Evolutionary conservation across 2,113 vertebrate genomes (phyloP).

Genomic region (Fulica atra): DNA sequence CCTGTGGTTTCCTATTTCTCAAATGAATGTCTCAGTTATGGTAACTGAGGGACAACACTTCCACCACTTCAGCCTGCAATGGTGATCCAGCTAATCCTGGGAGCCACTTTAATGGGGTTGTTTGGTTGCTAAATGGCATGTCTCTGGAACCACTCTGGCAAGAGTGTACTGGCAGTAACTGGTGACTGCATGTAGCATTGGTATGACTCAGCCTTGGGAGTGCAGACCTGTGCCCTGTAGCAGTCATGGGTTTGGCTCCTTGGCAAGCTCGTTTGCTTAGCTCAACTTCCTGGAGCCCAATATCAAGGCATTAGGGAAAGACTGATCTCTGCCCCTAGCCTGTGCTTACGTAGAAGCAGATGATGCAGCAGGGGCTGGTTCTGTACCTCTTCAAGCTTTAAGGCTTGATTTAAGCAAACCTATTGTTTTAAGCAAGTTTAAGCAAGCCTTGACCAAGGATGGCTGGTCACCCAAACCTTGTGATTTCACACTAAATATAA

Average conservation of each 20-base stretch:
- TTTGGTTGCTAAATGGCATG: neutral
- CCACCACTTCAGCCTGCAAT: neutral
- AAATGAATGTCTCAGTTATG: neutral
- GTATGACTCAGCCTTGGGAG: neutral
- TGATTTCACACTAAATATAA: neutral
- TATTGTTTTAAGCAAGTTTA: neutral
- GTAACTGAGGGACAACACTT: neutral
- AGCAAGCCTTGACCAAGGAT: too few species aligned
- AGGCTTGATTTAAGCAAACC: neutral
- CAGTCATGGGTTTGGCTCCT: neutral
- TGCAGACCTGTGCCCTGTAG: neutral
- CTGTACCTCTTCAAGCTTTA: neutral
- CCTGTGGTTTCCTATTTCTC: neutral
- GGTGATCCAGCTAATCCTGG: neutral
- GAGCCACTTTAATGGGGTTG: neutral
- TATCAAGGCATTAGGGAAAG: neutral
- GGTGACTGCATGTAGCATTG: accelerated
- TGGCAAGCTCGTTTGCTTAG: neutral
- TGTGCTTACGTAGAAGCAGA: neutral
- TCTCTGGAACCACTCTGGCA: neutral
- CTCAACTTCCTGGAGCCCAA: neutral
- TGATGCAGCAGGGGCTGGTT: neutral
- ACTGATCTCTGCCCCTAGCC: neutral
- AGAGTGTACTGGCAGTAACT: neutral
- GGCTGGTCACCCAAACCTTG: neutral